Conservation (phyloP, 2,888 invertebrate species). For the Rutpela maculata region DNA sequence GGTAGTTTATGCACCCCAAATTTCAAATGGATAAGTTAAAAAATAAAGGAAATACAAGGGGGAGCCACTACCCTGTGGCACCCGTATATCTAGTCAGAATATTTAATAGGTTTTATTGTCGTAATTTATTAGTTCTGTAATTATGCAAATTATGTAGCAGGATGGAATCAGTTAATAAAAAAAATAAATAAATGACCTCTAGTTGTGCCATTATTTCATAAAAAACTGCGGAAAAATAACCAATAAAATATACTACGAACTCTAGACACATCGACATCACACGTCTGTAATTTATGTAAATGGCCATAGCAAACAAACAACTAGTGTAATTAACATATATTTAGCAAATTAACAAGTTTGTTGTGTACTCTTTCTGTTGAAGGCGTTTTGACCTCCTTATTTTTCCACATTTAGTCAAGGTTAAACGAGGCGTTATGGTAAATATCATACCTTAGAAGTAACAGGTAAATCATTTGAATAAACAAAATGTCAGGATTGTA, state of each 20-base stretch:
- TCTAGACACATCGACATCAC: background rate
- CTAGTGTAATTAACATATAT: conserved; percentile 37
- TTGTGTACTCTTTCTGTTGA: conserved; percentile 30
- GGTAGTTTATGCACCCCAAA: no score
- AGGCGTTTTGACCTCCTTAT: conserved; percentile 37
- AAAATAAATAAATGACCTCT: background rate
- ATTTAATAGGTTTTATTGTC: no score
- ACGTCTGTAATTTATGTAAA: conserved; percentile 33
- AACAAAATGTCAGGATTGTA: background rate
- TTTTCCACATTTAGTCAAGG: conserved; percentile 35
- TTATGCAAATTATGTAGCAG: no score
- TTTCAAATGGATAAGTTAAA: no score
- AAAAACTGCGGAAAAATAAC: background rate
- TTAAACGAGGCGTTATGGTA: conserved; percentile 10
- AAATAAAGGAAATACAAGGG: no score
- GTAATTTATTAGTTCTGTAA: no score
- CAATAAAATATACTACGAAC: conserved; percentile 14
- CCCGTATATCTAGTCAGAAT: no score
- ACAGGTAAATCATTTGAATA: background rate
- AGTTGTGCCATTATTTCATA: background rate
- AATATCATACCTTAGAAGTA: conserved; percentile 2
- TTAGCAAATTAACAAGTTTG: conserved; percentile 40
- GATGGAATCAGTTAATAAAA: no score
- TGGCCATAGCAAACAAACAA: conserved; percentile 33
- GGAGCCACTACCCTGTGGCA: no score